A percentile compares a stretch with the other conserved stretches of the same genome.
Evolutionary conservation across 2,113 vertebrate species (phyloP).

Genomic region (Edolisoma coerulescens): DNA sequence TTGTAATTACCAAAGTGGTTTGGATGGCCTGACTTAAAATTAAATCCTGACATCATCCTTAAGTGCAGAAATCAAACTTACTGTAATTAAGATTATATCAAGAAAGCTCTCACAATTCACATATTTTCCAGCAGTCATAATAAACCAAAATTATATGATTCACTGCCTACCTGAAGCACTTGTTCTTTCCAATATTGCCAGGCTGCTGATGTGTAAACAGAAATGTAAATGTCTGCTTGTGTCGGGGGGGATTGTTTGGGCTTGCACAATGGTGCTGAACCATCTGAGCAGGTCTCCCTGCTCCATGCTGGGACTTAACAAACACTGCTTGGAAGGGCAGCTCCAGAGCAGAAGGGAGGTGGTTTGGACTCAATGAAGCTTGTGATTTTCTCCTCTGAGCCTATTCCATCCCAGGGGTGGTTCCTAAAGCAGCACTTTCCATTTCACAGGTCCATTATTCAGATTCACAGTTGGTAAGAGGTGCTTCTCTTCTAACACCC

Average conservation of each 20-base stretch:
- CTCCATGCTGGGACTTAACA: background rate
- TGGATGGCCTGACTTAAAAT: background rate
- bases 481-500: background rate
- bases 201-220: constrained; percentile 6
- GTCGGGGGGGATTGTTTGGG: background rate
- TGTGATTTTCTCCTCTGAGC: background rate
- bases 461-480: background rate
- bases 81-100: background rate
- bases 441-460: background rate
- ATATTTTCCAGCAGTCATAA: background rate
- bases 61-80: constrained; percentile 1
- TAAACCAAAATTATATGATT: background rate
- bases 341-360: background rate
- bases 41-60: constrained; percentile 18
- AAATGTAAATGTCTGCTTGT: background rate
- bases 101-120: background rate
- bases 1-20: constrained; percentile 4
- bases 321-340: background rate
- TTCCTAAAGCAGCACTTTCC: background rate
- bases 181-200: constrained; percentile 22
- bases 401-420: rapidly evolving
- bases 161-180: background rate
- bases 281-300: constrained; percentile 26
- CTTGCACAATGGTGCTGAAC: constrained; percentile 18
- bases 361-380: background rate